Conservation (phyloP, 2,888 invertebrate genomes). For the Chalcosyrphus nemorum region DNA sequence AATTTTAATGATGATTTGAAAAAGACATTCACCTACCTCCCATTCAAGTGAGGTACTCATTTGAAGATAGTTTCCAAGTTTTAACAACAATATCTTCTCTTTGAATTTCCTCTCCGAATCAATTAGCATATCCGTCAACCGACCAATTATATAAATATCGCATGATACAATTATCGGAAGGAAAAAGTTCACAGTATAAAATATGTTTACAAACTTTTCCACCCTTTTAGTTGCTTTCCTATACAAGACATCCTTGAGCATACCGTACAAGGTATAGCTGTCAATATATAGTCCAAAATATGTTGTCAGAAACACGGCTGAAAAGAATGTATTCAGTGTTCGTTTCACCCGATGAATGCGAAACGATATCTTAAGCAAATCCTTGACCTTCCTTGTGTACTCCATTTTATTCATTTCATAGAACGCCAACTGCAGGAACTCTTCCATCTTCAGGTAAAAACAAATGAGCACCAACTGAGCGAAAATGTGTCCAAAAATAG, state of each 20-base stretch:
- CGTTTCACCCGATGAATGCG: slow-evolving; percentile 2
- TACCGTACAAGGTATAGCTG: not conserved
- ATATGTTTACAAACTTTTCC: no score
- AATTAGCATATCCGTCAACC: no score
- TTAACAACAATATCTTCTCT: no score
- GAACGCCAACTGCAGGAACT: not conserved
- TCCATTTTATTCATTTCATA: not conserved
- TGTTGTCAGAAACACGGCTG: not conserved
- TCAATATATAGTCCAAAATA: not conserved
- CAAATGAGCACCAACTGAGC: slow-evolving; percentile 15
- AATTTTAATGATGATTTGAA: no score
- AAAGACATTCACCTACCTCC: no score
- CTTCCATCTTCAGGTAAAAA: slow-evolving; percentile 5
- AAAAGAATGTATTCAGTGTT: not conserved
- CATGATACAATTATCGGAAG: not conserved
- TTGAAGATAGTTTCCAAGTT: no score
- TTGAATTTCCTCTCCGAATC: no score
- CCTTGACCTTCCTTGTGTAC: not conserved
- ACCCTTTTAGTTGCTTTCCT: no score
- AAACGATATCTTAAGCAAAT: not conserved
- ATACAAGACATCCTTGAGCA: not conserved
- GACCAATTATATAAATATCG: slow-evolving; percentile 7
- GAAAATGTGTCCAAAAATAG: not conserved
- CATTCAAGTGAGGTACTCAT: no score
- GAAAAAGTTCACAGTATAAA: no score